These are phyloP conservation scores for Ceraclea dissimilis DNA, from an alignment of 2,888 invertebrate species.

Conservation along the genomic window DNA sequence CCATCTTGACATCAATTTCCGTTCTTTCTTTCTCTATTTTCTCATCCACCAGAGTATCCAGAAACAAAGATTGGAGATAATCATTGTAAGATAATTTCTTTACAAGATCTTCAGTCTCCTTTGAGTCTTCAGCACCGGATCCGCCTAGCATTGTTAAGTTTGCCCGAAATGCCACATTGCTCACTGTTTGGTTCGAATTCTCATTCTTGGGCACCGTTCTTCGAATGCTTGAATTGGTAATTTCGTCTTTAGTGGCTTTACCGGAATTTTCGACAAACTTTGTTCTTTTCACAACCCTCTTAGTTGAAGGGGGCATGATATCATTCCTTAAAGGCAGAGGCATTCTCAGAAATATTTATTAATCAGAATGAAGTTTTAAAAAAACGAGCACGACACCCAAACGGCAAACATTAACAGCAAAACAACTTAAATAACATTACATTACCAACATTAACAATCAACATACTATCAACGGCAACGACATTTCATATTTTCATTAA, in stretches of 20 bases:
- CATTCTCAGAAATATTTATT: too few species aligned
- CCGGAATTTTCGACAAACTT: too few species aligned
- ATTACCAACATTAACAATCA: too few species aligned
- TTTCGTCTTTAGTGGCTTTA: neutral
- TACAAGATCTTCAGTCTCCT: constrained; percentile 35
- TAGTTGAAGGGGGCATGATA: too few species aligned
- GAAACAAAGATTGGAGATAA: constrained; percentile 30
- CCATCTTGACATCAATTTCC: constrained; percentile 41
- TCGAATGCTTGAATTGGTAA: neutral
- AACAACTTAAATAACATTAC: too few species aligned
- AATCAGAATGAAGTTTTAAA: too few species aligned
- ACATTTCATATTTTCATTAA: too few species aligned
- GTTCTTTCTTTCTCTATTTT: constrained; percentile 40
- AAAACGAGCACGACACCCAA: too few species aligned
- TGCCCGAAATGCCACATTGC: neutral
- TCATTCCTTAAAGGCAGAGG: too few species aligned
- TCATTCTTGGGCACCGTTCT: neutral
- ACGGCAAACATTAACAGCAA: too few species aligned
- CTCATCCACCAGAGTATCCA: constrained; percentile 39
- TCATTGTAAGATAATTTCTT: constrained; percentile 35
- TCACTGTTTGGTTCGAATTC: neutral
- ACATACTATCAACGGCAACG: too few species aligned
- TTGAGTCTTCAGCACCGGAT: constrained; percentile 27
- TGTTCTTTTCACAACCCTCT: too few species aligned
- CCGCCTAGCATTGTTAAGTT: constrained; percentile 3